These are phyloP conservation scores for Chroicocephalus ridibundus DNA, from an alignment of 2,113 vertebrate species.

Conservation along the genomic window DNA sequence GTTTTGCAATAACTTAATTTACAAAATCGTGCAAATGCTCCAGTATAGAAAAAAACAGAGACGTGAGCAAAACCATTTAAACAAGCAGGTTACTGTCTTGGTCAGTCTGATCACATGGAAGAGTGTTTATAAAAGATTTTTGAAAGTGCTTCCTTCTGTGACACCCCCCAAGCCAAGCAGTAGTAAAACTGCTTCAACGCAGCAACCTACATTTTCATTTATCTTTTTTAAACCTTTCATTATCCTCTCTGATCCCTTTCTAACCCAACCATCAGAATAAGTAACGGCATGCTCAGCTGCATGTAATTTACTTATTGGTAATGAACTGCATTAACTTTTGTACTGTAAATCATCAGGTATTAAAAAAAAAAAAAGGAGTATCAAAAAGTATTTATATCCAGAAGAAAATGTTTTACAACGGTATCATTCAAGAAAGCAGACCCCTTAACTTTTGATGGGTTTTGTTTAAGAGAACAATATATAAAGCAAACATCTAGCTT, in stretches of 20 bases:
- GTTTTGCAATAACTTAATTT: not conserved
- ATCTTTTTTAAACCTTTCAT: not conserved
- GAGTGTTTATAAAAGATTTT: not conserved
- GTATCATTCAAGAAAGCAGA: not conserved
- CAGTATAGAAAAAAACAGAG: not conserved
- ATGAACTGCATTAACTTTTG: not conserved
- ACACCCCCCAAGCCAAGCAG: not conserved
- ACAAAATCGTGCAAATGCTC: not conserved
- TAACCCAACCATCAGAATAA: not conserved
- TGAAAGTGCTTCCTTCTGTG: not conserved
- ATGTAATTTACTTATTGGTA: not conserved
- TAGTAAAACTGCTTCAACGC: not conserved
- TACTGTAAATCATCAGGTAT: not conserved
- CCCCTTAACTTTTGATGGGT: not conserved
- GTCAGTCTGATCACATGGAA: not conserved
- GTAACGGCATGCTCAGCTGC: not conserved
- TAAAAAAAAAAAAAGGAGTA: fast-evolving
- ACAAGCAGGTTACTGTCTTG: not conserved
- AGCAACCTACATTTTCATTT: not conserved
- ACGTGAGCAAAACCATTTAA: not conserved
- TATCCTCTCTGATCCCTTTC: not conserved
- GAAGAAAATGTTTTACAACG: not conserved
- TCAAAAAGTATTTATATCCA: not conserved
- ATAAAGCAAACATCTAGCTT: not conserved
- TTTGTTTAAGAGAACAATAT: not conserved